These are phyloP conservation scores for Coregonus suidteri DNA, from an alignment of 2,797 vertebrate genomes.

Conservation along the genomic window DNA sequence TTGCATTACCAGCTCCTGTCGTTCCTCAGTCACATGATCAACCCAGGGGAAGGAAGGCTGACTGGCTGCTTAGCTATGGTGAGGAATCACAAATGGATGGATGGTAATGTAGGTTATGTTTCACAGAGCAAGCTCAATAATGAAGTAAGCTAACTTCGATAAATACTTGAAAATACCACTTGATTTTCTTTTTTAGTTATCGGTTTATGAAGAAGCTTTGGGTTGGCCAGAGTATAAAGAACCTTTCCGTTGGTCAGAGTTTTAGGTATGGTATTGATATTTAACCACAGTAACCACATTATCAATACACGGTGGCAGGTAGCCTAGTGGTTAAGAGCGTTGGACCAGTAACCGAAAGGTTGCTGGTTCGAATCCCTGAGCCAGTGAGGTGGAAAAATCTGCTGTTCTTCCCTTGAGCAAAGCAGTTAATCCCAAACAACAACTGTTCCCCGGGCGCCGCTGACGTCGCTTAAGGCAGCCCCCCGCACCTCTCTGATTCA, in stretches of 20 bases:
- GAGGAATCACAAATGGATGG: conserved; percentile 41
- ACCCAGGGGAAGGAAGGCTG: conserved; percentile 47
- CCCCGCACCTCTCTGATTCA: too few species aligned
- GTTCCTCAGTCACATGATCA: conserved; percentile 55
- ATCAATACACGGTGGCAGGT: background rate
- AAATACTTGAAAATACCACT: background rate
- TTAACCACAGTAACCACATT: background rate
- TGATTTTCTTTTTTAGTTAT: background rate
- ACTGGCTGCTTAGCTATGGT: conserved; percentile 27
- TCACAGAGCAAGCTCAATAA: background rate
- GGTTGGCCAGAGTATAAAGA: too few species aligned
- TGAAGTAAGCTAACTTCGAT: background rate
- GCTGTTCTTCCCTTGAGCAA: too few species aligned
- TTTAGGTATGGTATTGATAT: background rate
- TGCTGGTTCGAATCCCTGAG: too few species aligned
- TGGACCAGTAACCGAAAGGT: too few species aligned
- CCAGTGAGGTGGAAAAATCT: too few species aligned
- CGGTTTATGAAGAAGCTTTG: background rate
- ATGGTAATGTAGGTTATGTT: background rate
- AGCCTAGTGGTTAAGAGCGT: too few species aligned
- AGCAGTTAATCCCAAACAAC: too few species aligned
- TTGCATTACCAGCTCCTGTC: conserved; percentile 73
- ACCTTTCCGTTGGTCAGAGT: too few species aligned
- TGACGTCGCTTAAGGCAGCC: too few species aligned
- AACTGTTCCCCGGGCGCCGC: too few species aligned